phyloP scores from a whole-genome alignment of 1,140 invertebrate genomes.

The Drosophila nigrodunni region DNA sequence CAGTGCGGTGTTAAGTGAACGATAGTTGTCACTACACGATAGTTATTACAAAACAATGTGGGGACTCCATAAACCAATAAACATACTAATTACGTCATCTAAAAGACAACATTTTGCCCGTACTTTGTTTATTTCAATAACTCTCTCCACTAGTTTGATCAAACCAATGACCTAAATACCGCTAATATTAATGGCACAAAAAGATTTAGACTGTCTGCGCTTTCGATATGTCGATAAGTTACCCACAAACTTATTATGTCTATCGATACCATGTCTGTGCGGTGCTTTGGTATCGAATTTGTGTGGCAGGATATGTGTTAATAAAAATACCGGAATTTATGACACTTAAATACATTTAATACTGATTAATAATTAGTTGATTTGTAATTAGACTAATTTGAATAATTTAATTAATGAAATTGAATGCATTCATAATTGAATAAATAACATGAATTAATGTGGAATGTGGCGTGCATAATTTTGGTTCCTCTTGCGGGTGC shows the following conservation, averaged over 20 bases:
- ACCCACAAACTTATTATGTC: not conserved
- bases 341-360: constrained; percentile 62
- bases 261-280: not conserved
- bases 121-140: too few species aligned
- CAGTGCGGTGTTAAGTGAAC: not conserved
- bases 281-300: not conserved
- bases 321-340: constrained; percentile 11
- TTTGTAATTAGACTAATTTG: constrained; percentile 47
- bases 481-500: constrained; percentile 54
- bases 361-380: constrained; percentile 44
- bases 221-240: too few species aligned
- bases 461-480: constrained; percentile 56
- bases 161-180: too few species aligned
- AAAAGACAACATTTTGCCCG: too few species aligned
- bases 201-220: too few species aligned
- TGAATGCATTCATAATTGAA: constrained; percentile 39
- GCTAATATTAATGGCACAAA: too few species aligned
- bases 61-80: too few species aligned
- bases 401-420: constrained; percentile 41
- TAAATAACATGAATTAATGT: constrained; percentile 35
- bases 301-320: not conserved
- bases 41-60: not conserved
- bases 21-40: not conserved
- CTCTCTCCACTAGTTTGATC: too few species aligned
- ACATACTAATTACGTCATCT: too few species aligned